A percentile compares a stretch with the other conserved stretches of the same genome.
Evolutionary conservation across 1,140 invertebrate genomes (phyloP).

Genomic region (Monomorium pharaonis): DNA sequence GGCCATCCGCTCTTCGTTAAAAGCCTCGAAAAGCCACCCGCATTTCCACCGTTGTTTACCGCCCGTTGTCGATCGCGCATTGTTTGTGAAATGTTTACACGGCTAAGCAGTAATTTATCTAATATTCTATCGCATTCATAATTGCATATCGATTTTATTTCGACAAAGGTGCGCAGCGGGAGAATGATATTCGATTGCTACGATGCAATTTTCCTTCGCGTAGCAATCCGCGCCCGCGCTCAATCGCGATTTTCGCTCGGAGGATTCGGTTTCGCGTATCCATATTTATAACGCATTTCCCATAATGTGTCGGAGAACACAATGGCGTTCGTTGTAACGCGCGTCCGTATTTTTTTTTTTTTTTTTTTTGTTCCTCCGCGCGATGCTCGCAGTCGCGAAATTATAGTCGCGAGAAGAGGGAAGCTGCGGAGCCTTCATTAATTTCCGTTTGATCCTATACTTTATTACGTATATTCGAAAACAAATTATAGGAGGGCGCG

Average conservation of each 20-base stretch:
- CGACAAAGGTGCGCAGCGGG: background rate
- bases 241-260: conserved; percentile 17
- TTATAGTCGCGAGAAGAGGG: conserved; percentile 12
- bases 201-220: conserved; percentile 34
- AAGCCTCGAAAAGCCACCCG: background rate
- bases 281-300: background rate
- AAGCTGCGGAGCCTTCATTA: conserved; percentile 32
- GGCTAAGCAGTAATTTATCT: background rate
- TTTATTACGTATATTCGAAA: conserved; percentile 42
- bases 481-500: background rate
- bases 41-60: background rate
- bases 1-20: background rate
- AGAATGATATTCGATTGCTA: background rate
- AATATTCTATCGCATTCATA: background rate
- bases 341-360: conserved; percentile 25
- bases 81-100: conserved; percentile 5
- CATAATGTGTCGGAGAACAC: background rate
- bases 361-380: too few species aligned
- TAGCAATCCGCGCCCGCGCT: background rate
- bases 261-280: background rate
- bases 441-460: conserved; percentile 37
- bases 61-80: background rate
- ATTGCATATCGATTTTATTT: background rate
- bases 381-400: background rate
- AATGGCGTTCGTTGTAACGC: conserved; percentile 26